These are phyloP conservation scores for Speoplatyrhinus poulsoni DNA, from an alignment of 2,113 vertebrate species.

Conservation along the genomic window DNA sequence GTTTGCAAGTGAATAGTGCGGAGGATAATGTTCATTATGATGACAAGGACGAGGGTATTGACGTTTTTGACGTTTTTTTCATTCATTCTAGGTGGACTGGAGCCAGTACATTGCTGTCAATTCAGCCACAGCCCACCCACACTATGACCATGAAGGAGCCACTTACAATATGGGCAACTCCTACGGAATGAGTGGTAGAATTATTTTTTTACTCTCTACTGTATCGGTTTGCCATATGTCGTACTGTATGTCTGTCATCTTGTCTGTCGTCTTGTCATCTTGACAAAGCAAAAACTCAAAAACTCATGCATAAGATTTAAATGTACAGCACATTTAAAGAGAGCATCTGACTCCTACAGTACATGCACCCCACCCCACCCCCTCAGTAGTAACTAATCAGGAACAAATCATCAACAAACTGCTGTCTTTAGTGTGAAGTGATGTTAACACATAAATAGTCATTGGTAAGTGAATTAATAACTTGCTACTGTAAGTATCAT, in stretches of 20 bases:
- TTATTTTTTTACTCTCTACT: neutral
- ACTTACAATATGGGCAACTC: conserved; percentile 94
- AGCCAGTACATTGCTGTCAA: conserved; percentile 87
- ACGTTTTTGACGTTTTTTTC: neutral
- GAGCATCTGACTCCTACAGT: too few species aligned
- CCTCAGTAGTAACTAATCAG: too few species aligned
- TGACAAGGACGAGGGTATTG: neutral
- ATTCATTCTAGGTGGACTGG: conserved; percentile 85
- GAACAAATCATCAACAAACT: too few species aligned
- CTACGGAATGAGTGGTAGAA: conserved; percentile 75
- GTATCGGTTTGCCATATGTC: neutral
- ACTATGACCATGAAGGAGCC: conserved; percentile 88
- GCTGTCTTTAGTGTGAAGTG: too few species aligned
- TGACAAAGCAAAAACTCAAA: neutral
- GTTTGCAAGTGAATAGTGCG: neutral
- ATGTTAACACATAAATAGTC: too few species aligned
- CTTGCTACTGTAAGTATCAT: too few species aligned
- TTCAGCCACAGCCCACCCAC: conserved; percentile 90
- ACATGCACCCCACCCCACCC: too few species aligned
- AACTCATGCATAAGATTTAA: too few species aligned
- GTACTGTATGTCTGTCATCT: neutral
- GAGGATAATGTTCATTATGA: neutral
- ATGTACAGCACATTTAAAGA: too few species aligned
- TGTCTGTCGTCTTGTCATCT: neutral
- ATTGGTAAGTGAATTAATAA: too few species aligned